Base-by-base conservation (phyloP, 2,797 vertebrate species). In the Antennarius maculatus region DNA sequence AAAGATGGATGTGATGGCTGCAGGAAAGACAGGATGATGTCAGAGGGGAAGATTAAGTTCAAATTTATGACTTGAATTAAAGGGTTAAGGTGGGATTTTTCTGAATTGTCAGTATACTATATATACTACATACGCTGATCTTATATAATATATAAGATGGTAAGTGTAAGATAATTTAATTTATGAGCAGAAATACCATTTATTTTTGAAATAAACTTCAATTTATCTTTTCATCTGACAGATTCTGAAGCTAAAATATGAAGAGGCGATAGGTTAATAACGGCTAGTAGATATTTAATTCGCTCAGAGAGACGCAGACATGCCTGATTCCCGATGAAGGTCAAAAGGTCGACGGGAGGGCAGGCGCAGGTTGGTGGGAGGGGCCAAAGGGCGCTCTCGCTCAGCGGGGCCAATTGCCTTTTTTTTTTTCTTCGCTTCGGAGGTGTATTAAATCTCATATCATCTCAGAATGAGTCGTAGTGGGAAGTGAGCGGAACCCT, bases 391-490 rank as follows among this genome's bases (percentile, higher is more conserved):
- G 47, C 50, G 51, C 47, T 42, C 45, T 67, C 7, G n/a, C 55
- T 66, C 56, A 39, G 66, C 53, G 58, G 81, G 31, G 39, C 52
- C 73, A 81, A 86, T 84, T 82, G 69, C 76, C 83, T 82, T 75
- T 82, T 74, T 76, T 56, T 23, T 82, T 75, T 82, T 74, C 75
- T 56, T 23, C 23, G 69, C 79, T 73, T 69, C 75, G 54, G 68
- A 81, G 79, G 81, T 91, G 82, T 90, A 86, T 91, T 89, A 91
- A 91, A 91, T 89, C 78, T 87, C 16, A 79, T 72, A 83, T 89
- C 89, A 90, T 90, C 88, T 91, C 77, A 53, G 77, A 89, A 84
- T 71, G 79, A 80, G 81, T 89, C 89, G 91, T 91, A 88, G 84
- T 72, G 69, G 71, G 82, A 77, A 79, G 64, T 51, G 46, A 86